phyloP scores from a whole-genome alignment of 1,140 invertebrate species.

The Drosophila pruinosa region DNA sequence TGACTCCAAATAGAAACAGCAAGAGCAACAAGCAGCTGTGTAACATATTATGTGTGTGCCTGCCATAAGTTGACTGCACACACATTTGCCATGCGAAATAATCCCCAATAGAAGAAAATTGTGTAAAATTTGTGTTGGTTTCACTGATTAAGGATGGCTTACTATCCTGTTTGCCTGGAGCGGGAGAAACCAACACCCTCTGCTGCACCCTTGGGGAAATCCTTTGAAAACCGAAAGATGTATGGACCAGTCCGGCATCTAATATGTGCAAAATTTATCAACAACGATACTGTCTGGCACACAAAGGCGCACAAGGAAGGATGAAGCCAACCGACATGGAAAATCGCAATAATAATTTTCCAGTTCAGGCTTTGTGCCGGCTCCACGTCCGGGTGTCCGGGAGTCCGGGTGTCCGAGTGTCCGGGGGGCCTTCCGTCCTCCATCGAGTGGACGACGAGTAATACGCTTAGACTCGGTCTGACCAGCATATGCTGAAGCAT shows the following conservation, averaged over 20 bases:
- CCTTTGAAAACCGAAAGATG: slow-evolving; percentile 67
- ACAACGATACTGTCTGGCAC: slow-evolving; percentile 49
- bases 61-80: slow-evolving; percentile 28
- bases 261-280: slow-evolving; percentile 78
- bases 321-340: slow-evolving; percentile 66
- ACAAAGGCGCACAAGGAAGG: slow-evolving; percentile 31
- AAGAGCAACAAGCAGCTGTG: not conserved
- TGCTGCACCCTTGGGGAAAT: slow-evolving; percentile 62
- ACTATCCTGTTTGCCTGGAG: slow-evolving; percentile 33
- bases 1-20: slow-evolving; percentile 1
- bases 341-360: slow-evolving; percentile 78
- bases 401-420: not conserved
- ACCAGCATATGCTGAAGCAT: slow-evolving; percentile 15
- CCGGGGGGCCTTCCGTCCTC: not conserved
- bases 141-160: slow-evolving; percentile 77
- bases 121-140: slow-evolving; percentile 78
- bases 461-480: not conserved
- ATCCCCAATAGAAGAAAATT: slow-evolving; percentile 75
- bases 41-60: not conserved
- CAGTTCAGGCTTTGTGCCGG: slow-evolving; percentile 52
- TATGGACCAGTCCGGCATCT: slow-evolving; percentile 59
- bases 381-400: not conserved
- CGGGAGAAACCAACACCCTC: not conserved
- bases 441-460: slow-evolving; percentile 1
- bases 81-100: slow-evolving; percentile 46